A percentile compares a stretch with the other conserved stretches of the same genome.
Conservation (phyloP, 1,140 invertebrate species). For the Pseudomyrmex concolor region DNA sequence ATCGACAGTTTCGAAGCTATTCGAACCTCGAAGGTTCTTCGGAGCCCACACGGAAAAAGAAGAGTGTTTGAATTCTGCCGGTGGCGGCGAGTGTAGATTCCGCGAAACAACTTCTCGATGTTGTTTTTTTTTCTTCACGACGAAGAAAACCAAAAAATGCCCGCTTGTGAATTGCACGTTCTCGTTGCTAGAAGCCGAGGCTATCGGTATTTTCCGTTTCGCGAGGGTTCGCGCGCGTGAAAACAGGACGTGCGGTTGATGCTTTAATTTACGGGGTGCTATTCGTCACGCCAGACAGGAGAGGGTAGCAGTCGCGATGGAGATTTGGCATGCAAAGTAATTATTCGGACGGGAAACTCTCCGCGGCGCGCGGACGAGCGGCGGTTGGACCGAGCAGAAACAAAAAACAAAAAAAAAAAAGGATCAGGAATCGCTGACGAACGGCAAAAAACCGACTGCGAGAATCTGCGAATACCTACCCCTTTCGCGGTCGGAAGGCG, state of each 20-base stretch:
- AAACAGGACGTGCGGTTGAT: slow-evolving; percentile 33
- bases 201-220: slow-evolving; percentile 15
- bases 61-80: slow-evolving; percentile 25
- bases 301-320: slow-evolving; percentile 21
- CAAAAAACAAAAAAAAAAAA: neutral
- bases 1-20: slow-evolving; percentile 66
- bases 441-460: slow-evolving; percentile 20
- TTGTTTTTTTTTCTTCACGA: neutral
- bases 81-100: slow-evolving; percentile 32
- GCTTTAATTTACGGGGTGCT: slow-evolving; percentile 53
- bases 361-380: neutral
- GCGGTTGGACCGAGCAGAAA: neutral
- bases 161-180: slow-evolving; percentile 19
- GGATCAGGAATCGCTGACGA: slow-evolving; percentile 26
- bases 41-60: slow-evolving; percentile 10
- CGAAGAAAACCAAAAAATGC: slow-evolving; percentile 43
- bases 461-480: slow-evolving; percentile 45
- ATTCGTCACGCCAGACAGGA: slow-evolving; percentile 29
- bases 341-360: slow-evolving; percentile 41
- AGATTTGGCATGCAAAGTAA: slow-evolving; percentile 56
- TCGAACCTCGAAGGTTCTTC: slow-evolving; percentile 29
- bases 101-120: slow-evolving; percentile 11
- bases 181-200: neutral
- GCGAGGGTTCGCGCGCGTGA: slow-evolving; percentile 13
- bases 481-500: slow-evolving; percentile 39